phyloP scores from a whole-genome alignment of 2,888 invertebrate genomes.

The Terebella lapidaria region DNA sequence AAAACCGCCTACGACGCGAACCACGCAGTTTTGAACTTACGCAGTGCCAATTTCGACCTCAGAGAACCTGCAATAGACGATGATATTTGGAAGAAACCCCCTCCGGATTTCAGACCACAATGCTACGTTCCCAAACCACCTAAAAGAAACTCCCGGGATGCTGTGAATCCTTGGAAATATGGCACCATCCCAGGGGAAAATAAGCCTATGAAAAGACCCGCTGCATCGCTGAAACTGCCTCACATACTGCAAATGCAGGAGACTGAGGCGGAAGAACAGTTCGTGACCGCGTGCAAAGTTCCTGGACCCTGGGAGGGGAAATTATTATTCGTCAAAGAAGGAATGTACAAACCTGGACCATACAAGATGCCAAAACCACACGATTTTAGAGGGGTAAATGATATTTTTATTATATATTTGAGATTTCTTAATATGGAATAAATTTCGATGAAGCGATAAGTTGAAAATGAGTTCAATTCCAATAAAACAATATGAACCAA shows the following conservation, averaged over 20 bases:
- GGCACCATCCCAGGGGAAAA: constrained; percentile 39
- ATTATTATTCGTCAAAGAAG: constrained; percentile 36
- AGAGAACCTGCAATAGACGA: constrained; percentile 25
- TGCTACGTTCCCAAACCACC: constrained; percentile 43
- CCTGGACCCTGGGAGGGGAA: constrained; percentile 41
- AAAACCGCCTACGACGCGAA: constrained; percentile 41
- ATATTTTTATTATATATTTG: no score
- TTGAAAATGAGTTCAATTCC: no score
- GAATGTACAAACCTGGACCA: constrained; percentile 31
- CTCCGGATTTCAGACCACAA: constrained; percentile 46
- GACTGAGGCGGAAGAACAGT: constrained; percentile 16
- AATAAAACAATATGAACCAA: no score
- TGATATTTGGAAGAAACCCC: constrained; percentile 44
- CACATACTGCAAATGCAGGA: constrained; percentile 25
- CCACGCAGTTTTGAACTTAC: constrained; percentile 33
- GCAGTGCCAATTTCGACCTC: constrained; percentile 32
- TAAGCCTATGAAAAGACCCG: constrained; percentile 24
- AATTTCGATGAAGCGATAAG: no score
- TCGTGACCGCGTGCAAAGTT: constrained; percentile 32
- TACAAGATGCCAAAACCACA: constrained; percentile 39
- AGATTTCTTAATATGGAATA: no score
- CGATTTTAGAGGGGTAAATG: constrained; percentile 46
- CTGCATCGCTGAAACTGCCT: constrained; percentile 18
- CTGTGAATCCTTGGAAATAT: constrained; percentile 46
- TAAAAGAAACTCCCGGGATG: constrained; percentile 42